These are phyloP conservation scores for Eilema sororculum DNA, from an alignment of 2,888 invertebrate species.

Conservation along the genomic window DNA sequence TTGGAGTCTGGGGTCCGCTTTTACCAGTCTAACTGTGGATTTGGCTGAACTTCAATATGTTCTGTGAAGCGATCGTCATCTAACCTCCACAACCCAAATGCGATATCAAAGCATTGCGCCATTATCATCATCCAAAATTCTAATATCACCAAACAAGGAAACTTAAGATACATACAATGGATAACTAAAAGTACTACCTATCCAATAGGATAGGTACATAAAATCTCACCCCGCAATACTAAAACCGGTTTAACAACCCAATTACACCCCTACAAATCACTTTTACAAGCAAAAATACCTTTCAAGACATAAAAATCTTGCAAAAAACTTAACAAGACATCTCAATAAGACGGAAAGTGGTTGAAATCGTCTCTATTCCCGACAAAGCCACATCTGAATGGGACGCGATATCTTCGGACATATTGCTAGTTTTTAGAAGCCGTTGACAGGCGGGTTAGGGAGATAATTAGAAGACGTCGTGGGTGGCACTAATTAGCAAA, in stretches of 20 bases:
- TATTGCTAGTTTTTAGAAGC: slow-evolving; percentile 14
- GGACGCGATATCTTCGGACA: slow-evolving; percentile 9
- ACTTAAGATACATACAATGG: neutral
- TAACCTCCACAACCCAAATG: too few species aligned
- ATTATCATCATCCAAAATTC: too few species aligned
- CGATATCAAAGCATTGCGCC: too few species aligned
- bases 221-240: neutral
- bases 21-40: too few species aligned
- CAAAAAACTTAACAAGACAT: slow-evolving; percentile 5
- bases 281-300: slow-evolving; percentile 6
- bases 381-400: slow-evolving; percentile 22
- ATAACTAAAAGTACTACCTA: neutral
- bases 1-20: too few species aligned
- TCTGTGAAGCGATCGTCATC: too few species aligned
- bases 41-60: too few species aligned
- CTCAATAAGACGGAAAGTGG: slow-evolving; percentile 17
- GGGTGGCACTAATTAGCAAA: slow-evolving; percentile 30
- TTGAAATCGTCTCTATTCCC: slow-evolving; percentile 32
- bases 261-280: slow-evolving; percentile 9
- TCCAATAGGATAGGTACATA: neutral
- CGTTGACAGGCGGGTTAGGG: slow-evolving; percentile 30
- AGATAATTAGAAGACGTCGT: slow-evolving; percentile 17
- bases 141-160: neutral
- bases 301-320: neutral
- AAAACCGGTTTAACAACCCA: neutral